These are phyloP conservation scores for Poeciliopsis occidentalis DNA, from an alignment of 2,113 vertebrate genomes.

Conservation along the genomic window DNA sequence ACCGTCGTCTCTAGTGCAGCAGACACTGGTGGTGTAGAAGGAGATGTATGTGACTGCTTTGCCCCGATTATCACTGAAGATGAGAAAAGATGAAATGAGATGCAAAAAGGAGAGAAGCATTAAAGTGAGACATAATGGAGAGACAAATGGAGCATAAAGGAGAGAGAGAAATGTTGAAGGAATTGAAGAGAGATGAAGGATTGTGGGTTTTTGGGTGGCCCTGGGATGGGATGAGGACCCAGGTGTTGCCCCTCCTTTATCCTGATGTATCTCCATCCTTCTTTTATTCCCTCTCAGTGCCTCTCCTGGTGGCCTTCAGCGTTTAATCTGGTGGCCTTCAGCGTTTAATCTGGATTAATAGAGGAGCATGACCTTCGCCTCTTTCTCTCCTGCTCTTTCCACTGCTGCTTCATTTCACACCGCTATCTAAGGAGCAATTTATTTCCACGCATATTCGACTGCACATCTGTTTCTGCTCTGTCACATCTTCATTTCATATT, in stretches of 20 bases:
- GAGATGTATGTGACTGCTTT: not conserved
- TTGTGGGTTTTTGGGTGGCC: constrained; percentile 59
- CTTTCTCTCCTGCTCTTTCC: constrained; percentile 14
- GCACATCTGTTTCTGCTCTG: constrained; percentile 26
- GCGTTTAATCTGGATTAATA: constrained; percentile 72
- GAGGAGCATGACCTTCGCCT: constrained; percentile 61
- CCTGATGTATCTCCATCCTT: constrained; percentile 15
- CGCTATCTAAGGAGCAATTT: constrained; percentile 6
- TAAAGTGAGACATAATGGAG: constrained; percentile 16
- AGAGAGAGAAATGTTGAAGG: not conserved
- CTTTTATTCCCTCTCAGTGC: constrained; percentile 5
- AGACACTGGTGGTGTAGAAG: not conserved
- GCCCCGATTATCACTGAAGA: not conserved
- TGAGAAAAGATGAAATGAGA: constrained; percentile 1
- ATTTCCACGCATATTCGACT: constrained; percentile 12
- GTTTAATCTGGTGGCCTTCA: constrained; percentile 66
- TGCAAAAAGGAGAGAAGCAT: not conserved
- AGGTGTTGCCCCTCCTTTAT: constrained; percentile 38
- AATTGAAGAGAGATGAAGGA: constrained; percentile 23
- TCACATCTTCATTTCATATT: constrained; percentile 21
- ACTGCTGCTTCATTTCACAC: not conserved
- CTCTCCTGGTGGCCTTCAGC: constrained; percentile 55
- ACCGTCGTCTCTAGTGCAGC: not conserved
- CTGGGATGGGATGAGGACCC: constrained; percentile 39
- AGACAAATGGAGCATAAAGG: constrained; percentile 21